Conservation (phyloP, 2,888 invertebrate species). For the Serrognathus titanus region DNA sequence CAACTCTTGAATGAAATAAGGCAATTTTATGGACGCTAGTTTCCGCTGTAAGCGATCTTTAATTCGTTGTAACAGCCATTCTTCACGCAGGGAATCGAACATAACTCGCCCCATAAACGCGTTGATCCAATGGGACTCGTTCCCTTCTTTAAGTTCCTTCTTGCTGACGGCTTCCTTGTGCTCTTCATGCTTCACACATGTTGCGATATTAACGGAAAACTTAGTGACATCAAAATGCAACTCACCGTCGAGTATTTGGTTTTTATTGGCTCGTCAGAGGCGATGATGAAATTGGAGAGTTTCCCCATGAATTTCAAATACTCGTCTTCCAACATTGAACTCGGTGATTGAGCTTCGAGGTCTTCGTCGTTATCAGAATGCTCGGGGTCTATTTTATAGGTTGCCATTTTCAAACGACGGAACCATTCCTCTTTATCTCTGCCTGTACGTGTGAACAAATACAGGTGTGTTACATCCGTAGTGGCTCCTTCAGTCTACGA, state of each 20-base stretch:
- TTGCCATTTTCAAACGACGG: conserved; percentile 37
- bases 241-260: too few species aligned
- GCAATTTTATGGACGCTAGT: conserved; percentile 79
- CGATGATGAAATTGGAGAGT: too few species aligned
- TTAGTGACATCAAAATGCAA: too few species aligned
- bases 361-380: conserved; percentile 1
- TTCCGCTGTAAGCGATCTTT: conserved; percentile 82
- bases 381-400: conserved; percentile 25
- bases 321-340: too few species aligned
- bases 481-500: too few species aligned
- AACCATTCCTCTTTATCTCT: conserved; percentile 92
- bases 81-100: conserved; percentile 78
- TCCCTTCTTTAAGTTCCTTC: too few species aligned
- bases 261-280: too few species aligned
- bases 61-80: conserved; percentile 64
- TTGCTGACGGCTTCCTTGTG: too few species aligned
- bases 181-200: too few species aligned
- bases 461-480: conserved; percentile 32
- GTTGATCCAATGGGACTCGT: conserved; percentile 64
- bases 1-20: conserved; percentile 84
- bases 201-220: too few species aligned
- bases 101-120: conserved; percentile 72
- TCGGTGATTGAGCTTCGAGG: neutral
- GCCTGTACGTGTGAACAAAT: conserved; percentile 72
- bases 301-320: too few species aligned